phyloP scores from a whole-genome alignment of 2,113 vertebrate genomes.

The Pterophyllum scalare region DNA sequence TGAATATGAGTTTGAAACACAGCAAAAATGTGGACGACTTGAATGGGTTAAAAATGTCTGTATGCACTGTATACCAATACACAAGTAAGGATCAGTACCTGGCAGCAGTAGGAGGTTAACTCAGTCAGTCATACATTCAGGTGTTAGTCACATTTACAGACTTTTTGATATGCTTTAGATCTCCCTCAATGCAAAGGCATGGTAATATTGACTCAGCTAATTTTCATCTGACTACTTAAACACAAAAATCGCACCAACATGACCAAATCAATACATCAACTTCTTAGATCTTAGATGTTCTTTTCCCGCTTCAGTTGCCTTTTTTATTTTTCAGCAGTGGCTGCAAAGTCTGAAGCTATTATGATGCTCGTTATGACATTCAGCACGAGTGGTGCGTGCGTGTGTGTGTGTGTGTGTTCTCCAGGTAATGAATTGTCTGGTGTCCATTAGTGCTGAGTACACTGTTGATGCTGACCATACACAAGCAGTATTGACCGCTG shows the following conservation, averaged over 20 bases:
- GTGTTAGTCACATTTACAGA: neutral
- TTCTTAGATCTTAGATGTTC: neutral
- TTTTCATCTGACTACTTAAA: neutral
- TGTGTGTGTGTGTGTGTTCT: neutral
- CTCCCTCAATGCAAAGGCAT: neutral
- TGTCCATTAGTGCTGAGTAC: conserved; percentile 41
- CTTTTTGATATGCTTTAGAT: neutral
- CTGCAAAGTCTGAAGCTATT: neutral
- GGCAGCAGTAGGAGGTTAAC: neutral
- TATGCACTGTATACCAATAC: neutral
- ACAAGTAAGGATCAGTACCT: neutral
- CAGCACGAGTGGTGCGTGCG: no score
- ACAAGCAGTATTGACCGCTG: conserved; percentile 42
- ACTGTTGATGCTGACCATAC: conserved; percentile 47
- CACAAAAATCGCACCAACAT: neutral
- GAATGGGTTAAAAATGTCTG: neutral
- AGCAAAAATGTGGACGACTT: neutral
- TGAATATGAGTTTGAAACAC: neutral
- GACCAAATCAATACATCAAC: neutral
- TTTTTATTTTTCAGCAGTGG: neutral
- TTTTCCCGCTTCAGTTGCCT: neutral
- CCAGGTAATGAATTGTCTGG: conserved; percentile 16
- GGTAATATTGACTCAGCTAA: neutral
- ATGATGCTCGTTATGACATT: neutral
- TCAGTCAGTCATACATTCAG: neutral